These are phyloP conservation scores for Halictus rubicundus DNA, from an alignment of 1,140 invertebrate genomes.

Conservation along the genomic window DNA sequence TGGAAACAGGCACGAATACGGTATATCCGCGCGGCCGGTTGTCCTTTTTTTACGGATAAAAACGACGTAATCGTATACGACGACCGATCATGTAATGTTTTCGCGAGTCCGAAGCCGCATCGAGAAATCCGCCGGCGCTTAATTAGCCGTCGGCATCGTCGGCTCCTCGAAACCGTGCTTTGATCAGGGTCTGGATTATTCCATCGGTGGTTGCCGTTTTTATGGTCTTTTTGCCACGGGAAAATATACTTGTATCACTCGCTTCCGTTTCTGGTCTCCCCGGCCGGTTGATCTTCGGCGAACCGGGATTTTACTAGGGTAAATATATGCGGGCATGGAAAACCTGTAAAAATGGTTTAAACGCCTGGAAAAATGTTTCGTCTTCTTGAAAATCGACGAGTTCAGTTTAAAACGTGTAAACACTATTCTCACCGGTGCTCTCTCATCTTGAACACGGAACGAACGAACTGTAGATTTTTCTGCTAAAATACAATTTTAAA, in stretches of 20 bases:
- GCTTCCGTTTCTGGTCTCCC: not conserved
- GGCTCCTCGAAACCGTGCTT: conserved; percentile 57
- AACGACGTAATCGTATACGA: conserved; percentile 67
- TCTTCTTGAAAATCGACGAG: no score
- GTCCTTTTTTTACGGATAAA: conserved; percentile 55
- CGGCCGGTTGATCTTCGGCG: not conserved
- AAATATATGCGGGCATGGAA: no score
- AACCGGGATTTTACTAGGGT: no score
- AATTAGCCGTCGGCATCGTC: conserved; percentile 61
- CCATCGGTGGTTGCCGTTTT: conserved; percentile 28
- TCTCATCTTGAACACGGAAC: no score
- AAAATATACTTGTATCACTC: conserved; percentile 6
- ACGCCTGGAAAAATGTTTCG: no score
- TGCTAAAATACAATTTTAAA: no score
- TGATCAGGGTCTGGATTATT: conserved; percentile 61
- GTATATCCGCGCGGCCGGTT: not conserved
- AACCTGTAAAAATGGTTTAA: no score
- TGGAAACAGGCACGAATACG: conserved; percentile 59
- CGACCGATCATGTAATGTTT: conserved; percentile 67
- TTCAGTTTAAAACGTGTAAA: no score
- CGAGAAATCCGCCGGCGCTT: conserved; percentile 54
- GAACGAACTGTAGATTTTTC: no score
- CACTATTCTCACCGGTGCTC: no score
- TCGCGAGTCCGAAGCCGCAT: conserved; percentile 47
- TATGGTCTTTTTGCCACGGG: conserved; percentile 27